Conservation (phyloP, 2,113 vertebrate genomes). For the Bagarius yarrelli region DNA sequence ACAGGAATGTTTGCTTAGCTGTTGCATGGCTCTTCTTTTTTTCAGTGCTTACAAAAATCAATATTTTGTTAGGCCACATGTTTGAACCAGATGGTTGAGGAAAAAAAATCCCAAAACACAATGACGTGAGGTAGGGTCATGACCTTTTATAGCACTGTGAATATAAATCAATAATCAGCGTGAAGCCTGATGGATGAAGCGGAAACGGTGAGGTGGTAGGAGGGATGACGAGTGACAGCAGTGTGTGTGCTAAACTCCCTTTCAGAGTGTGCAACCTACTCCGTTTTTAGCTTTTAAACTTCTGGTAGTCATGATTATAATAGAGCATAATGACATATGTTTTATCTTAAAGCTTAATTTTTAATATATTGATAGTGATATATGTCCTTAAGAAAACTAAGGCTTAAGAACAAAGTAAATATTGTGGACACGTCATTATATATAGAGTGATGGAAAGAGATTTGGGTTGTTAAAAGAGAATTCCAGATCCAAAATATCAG, state of each 20-base stretch:
- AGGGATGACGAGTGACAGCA: neutral
- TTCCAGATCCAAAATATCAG: constrained; percentile 27
- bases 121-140: constrained; percentile 34
- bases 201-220: constrained; percentile 8
- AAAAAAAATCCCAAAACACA: constrained; percentile 35
- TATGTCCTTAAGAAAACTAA: neutral
- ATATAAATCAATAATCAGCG: constrained; percentile 31
- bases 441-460: constrained; percentile 33
- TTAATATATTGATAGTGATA: neutral
- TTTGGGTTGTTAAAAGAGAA: constrained; percentile 43
- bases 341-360: neutral
- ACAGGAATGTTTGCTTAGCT: neutral
- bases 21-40: neutral
- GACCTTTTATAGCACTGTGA: constrained; percentile 30
- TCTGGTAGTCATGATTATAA: neutral
- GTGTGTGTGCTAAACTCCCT: neutral
- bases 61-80: constrained; percentile 16
- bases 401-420: neutral
- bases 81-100: constrained; percentile 41
- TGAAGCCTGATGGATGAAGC: constrained; percentile 24
- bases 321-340: neutral
- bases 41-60: constrained; percentile 19
- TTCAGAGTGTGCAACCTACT: neutral
- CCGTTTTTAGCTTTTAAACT: neutral
- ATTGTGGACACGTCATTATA: constrained; percentile 29